Percentiles rank a stretch among this genome's conserved stretches.
Evolutionary conservation across 2,113 vertebrate species (phyloP).

Genomic region (Argyrosomus japonicus): DNA sequence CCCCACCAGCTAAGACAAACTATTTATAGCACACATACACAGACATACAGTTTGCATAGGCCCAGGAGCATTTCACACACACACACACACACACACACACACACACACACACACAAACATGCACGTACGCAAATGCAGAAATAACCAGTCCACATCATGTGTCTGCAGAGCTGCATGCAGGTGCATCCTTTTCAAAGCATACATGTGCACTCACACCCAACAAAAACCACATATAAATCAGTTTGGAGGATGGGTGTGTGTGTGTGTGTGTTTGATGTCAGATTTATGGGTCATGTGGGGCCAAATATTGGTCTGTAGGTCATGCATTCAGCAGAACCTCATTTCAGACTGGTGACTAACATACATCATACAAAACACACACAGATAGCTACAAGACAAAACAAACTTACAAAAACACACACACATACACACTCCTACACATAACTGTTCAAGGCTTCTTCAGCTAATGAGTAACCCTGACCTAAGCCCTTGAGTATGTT

Average conservation of each 20-base stretch:
- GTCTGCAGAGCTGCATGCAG: constrained; percentile 35
- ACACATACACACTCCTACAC: constrained; percentile 11
- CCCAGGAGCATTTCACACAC: constrained; percentile 38
- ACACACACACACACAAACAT: not conserved
- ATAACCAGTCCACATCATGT: constrained; percentile 12
- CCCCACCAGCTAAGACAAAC: constrained; percentile 74
- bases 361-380: constrained; percentile 15
- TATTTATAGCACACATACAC: constrained; percentile 77
- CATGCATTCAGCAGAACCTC: constrained; percentile 36
- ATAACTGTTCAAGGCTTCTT: constrained; percentile 35
- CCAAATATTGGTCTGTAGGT: constrained; percentile 70
- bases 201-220: constrained; percentile 14
- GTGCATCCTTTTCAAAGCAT: constrained; percentile 13
- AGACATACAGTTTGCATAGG: constrained; percentile 60
- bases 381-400: constrained; percentile 19
- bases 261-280: constrained; percentile 29
- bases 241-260: constrained; percentile 19
- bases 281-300: constrained; percentile 56
- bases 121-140: not conserved
- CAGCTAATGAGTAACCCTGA: constrained; percentile 58
- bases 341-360: constrained; percentile 41
- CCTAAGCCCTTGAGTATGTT: constrained; percentile 29
- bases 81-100: constrained; percentile 26
- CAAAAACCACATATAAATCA: constrained; percentile 17
- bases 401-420: constrained; percentile 37